Evolutionary conservation across 2,888 invertebrate species (phyloP).

Genomic region (Eupithecia dodoneata): DNA sequence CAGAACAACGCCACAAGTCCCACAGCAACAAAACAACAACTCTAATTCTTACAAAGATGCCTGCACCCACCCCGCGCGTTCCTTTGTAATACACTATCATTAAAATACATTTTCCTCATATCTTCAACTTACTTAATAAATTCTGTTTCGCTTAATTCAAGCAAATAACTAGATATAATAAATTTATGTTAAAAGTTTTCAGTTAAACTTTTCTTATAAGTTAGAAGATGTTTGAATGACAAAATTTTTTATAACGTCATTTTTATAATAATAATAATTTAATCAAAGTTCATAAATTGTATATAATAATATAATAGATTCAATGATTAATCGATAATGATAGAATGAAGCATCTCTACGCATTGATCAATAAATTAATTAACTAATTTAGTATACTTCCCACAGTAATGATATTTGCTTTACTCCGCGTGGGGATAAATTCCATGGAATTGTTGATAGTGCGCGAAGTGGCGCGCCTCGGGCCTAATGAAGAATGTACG

Average conservation of each 20-base stretch:
- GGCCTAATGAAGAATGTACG: conserved; percentile 48
- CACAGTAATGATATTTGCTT: conserved; percentile 81
- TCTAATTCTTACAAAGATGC: conserved; percentile 39
- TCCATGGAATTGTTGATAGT: conserved; percentile 79
- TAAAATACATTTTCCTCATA: conserved; percentile 84
- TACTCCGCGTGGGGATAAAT: conserved; percentile 76
- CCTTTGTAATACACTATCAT: conserved; percentile 74
- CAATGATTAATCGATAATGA: conserved; percentile 85
- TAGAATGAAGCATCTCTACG: conserved; percentile 85
- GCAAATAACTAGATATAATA: conserved; percentile 84
- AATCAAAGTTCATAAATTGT: conserved; percentile 85
- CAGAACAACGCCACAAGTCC: conserved; percentile 41
- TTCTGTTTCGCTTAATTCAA: conserved; percentile 85
- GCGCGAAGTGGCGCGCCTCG: conserved; percentile 70
- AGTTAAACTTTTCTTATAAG: conserved; percentile 83
- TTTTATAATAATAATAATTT: conserved; percentile 84
- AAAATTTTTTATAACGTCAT: conserved; percentile 84
- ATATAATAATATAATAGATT: conserved; percentile 85
- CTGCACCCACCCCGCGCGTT: conserved; percentile 51
- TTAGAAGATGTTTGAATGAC: conserved; percentile 85
- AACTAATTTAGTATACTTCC: conserved; percentile 87
- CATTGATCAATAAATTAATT: conserved; percentile 86
- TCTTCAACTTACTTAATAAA: conserved; percentile 84
- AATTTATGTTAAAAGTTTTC: conserved; percentile 83
- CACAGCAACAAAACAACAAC: conserved; percentile 47